These are phyloP conservation scores for Mirza zaza DNA, from an alignment of 2,113 vertebrate species.

Conservation along the genomic window DNA sequence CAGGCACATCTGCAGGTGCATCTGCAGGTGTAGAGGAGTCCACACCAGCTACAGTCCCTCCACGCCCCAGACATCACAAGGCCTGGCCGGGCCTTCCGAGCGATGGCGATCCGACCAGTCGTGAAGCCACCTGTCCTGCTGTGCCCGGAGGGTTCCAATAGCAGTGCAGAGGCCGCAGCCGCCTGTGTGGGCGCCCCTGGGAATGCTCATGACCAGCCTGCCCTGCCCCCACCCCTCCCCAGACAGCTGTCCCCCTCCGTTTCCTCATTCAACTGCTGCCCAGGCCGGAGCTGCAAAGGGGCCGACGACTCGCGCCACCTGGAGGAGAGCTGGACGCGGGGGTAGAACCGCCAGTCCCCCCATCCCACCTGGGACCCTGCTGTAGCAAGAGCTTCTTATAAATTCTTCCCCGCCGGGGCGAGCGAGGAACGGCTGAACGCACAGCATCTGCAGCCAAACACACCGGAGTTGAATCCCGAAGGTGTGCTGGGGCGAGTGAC, in stretches of 20 bases:
- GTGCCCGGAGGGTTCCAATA: background rate
- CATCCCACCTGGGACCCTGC: background rate
- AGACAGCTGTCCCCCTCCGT: background rate
- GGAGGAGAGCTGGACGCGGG: background rate
- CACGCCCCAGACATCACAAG: too few species aligned
- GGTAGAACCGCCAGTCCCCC: background rate
- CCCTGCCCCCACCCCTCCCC: background rate
- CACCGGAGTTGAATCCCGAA: background rate
- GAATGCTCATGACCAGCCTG: background rate
- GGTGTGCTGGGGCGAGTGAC: background rate
- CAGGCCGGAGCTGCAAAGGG: background rate
- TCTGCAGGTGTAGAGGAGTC: too few species aligned
- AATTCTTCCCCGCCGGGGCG: background rate
- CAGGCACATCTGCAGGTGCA: too few species aligned
- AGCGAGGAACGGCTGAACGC: background rate
- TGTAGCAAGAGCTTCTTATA: background rate
- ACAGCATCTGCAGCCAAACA: background rate
- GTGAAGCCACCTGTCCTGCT: too few species aligned
- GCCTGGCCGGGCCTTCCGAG: background rate
- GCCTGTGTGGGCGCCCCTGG: background rate
- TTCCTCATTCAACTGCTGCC: background rate
- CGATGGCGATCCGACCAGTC: background rate
- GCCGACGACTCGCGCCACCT: background rate
- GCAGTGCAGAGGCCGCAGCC: background rate
- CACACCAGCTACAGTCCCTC: too few species aligned